Evolutionary conservation across 2,797 vertebrate genomes (phyloP), one percentile per base, ranked within the genome.

Genomic region (Pelochelys cantorii): DNA sequence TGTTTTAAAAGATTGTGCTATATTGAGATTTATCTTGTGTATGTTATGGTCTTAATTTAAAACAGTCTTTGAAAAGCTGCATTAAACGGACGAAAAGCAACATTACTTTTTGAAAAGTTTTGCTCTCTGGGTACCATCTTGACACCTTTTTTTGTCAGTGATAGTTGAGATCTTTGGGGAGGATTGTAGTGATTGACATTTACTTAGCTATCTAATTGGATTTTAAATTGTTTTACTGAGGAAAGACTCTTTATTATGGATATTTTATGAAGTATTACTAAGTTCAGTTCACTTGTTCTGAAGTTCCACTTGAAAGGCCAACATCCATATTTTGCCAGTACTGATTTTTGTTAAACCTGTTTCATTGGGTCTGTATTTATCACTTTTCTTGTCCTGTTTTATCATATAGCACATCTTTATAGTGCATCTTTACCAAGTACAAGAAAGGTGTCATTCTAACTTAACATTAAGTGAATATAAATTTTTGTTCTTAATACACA

Each of bases 371-470:
- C 81, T 10, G 14, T 77, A 0, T 17, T 85, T 48, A 25, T 85
- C 86, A 74, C 0, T n/a, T 56, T n/a, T 56, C 42, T 0, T 60
- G 6, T 5, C 0, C 27, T 81, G 2, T 3, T 86, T 89, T 83
- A 31, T 1, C 0, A 4, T 34, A 1, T 79, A 8, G 52, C 0
- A 0, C 53, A 23, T 48, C 10, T 82, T 88, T 82, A 7, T 79
- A 11, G 11, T n/a, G 60, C 1, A 1, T 5, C 84, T 87, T 15
- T 53, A 0, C 68, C 22, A 23, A 11, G 68, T 74, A 37, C 37
- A 5, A 23, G 10, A 84, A 91, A 31, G 29, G 37, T 29, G 54
- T 53, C 89, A 79, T 91, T 83, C 11, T 75, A 0, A 88, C 29
- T n/a, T 37, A 37, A 86, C 55, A 79, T 5, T 5, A 37, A 53